Evolutionary conservation across 2,888 invertebrate species (phyloP).

Genomic region (Bellardia bayeri): DNA sequence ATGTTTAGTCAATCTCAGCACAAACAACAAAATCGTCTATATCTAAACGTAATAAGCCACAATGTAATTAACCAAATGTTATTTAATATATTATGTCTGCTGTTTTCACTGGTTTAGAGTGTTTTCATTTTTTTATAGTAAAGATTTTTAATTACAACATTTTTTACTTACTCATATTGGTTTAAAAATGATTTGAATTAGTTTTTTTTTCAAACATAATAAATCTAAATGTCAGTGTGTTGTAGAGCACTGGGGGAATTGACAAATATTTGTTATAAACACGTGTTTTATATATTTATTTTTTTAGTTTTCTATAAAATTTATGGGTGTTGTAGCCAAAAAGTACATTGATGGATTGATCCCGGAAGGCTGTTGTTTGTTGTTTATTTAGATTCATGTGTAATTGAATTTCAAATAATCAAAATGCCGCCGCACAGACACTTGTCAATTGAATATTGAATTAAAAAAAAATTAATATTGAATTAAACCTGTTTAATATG

Average conservation of each 20-base stretch:
- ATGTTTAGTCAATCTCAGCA: constrained; percentile 27
- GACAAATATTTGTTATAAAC: neutral
- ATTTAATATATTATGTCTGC: neutral
- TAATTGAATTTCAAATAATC: neutral
- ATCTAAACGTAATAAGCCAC: neutral
- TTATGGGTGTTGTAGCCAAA: neutral
- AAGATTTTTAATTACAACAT: constrained; percentile 32
- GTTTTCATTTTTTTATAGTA: neutral
- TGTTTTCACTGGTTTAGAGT: neutral
- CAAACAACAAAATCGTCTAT: neutral
- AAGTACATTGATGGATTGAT: constrained; percentile 6
- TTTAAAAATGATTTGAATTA: neutral
- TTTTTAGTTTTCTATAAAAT: neutral
- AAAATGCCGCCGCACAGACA: neutral
- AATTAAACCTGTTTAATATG: neutral
- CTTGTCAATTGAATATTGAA: neutral
- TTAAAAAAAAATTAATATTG: no score
- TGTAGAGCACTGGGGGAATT: neutral
- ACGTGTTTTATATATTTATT: constrained; percentile 6
- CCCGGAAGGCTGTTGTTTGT: neutral
- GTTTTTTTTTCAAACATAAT: constrained; percentile 3
- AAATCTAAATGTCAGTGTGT: neutral
- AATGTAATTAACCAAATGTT: constrained; percentile 23
- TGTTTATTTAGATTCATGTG: neutral
- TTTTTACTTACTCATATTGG: neutral